Conservation (phyloP, 2,888 invertebrate genomes). For the Trichopria drosophilae region DNA sequence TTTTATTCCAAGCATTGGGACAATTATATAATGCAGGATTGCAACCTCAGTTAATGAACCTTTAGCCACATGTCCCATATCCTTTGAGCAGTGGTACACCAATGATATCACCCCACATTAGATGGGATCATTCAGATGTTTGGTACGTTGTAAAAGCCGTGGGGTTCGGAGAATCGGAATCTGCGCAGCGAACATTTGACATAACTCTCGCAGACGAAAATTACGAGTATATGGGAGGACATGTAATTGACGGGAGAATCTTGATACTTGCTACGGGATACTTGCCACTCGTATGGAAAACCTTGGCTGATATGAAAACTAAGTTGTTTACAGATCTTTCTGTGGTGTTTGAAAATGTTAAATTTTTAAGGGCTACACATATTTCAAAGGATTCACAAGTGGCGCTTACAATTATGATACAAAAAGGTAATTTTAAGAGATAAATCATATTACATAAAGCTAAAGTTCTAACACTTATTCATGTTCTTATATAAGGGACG, state of each 20-base stretch:
- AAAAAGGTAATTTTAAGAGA: conserved; percentile 43
- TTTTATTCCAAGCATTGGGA: conserved; percentile 57
- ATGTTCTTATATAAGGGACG: conserved; percentile 41
- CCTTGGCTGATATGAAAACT: conserved; percentile 56
- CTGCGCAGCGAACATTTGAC: background rate
- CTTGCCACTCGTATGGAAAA: conserved; percentile 62
- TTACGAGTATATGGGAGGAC: background rate
- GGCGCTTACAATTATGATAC: conserved; percentile 46
- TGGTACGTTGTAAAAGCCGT: conserved; percentile 33
- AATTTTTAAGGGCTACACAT: conserved; percentile 34
- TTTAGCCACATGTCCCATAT: conserved; percentile 59
- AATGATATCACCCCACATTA: conserved; percentile 62
- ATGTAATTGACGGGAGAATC: conserved; percentile 1
- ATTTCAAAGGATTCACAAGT: conserved; percentile 59
- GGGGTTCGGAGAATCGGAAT: background rate
- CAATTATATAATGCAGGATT: conserved; percentile 62
- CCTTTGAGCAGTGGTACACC: conserved; percentile 64
- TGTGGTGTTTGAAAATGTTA: conserved; percentile 61
- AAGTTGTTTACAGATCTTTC: conserved; percentile 57
- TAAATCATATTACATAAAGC: too few species aligned
- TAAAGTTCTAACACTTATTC: too few species aligned
- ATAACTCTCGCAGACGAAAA: background rate
- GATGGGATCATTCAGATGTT: conserved; percentile 61
- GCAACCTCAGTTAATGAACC: conserved; percentile 58
- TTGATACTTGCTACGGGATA: conserved; percentile 57